These are phyloP conservation scores for Ceratina japonica DNA, from an alignment of 1,140 invertebrate genomes.

Conservation along the genomic window DNA sequence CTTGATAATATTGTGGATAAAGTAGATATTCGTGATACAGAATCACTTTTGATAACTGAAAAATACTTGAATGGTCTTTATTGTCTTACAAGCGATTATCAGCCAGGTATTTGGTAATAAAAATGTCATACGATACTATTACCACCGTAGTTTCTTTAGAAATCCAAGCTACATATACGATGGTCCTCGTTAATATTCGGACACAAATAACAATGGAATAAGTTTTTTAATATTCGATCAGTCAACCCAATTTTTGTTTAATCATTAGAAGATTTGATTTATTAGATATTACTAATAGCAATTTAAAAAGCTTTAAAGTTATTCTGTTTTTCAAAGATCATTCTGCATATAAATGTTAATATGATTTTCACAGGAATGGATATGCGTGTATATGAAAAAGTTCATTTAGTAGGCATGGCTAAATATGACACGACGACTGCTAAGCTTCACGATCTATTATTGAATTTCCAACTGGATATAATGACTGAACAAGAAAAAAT, in stretches of 20 bases:
- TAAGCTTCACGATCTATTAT: conserved; percentile 19
- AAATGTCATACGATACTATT: not conserved
- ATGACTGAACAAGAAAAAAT: conserved; percentile 29
- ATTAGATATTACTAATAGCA: no score
- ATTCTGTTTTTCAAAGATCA: no score
- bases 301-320: no score
- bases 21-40: conserved; percentile 44
- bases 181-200: no score
- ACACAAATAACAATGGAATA: no score
- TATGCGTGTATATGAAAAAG: conserved; percentile 20
- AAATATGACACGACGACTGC: not conserved
- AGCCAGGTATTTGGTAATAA: conserved; percentile 16
- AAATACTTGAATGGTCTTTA: conserved; percentile 47
- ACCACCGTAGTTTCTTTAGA: no score
- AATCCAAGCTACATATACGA: not conserved
- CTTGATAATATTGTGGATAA: conserved; percentile 45
- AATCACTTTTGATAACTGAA: conserved; percentile 42
- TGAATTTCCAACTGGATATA: conserved; percentile 12
- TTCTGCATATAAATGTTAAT: not conserved
- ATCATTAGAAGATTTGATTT: no score
- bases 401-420: not conserved
- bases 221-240: no score
- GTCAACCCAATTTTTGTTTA: no score
- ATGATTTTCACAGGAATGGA: conserved; percentile 24
- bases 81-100: conserved; percentile 37